Conservation (phyloP, 2,797 vertebrate genomes). For the Centroberyx gerrardi region DNA sequence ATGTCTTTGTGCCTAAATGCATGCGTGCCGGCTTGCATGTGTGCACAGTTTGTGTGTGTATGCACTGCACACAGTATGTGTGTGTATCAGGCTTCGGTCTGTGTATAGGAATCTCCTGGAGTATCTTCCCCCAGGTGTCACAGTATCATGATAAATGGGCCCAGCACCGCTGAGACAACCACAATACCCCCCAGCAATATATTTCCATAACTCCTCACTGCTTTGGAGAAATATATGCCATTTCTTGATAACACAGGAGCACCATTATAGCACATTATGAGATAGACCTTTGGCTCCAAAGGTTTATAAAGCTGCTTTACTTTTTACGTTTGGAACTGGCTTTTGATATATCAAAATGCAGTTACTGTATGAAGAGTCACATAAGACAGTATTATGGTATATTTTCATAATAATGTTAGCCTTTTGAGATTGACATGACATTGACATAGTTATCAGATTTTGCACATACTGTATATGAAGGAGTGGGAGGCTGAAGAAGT, state of each 20-base stretch:
- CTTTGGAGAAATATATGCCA: constrained; percentile 76
- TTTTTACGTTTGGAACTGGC: constrained; percentile 32
- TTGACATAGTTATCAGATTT: neutral
- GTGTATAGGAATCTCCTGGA: constrained; percentile 67
- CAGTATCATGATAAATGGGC: constrained; percentile 82
- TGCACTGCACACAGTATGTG: constrained; percentile 2
- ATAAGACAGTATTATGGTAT: neutral
- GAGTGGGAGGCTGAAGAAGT: neutral
- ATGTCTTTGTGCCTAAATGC: constrained; percentile 35
- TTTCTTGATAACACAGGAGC: constrained; percentile 73
- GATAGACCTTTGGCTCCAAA: constrained; percentile 68
- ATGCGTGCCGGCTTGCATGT: neutral
- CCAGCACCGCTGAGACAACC: constrained; percentile 74
- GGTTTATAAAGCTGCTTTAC: constrained; percentile 56
- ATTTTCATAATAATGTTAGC: neutral
- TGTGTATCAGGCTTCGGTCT: constrained; percentile 48
- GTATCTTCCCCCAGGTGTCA: constrained; percentile 77
- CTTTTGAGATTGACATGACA: neutral
- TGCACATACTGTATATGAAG: neutral
- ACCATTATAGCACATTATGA: constrained; percentile 75
- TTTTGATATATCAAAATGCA: constrained; percentile 43
- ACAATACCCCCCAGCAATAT: constrained; percentile 80
- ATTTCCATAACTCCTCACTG: constrained; percentile 80
- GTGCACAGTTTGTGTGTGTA: constrained; percentile 13
- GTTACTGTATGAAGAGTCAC: constrained; percentile 19